Evolutionary conservation across 2,113 vertebrate species (phyloP), one percentile per base, ranked within the genome.

Genomic region (Lepisosteus osseus): DNA sequence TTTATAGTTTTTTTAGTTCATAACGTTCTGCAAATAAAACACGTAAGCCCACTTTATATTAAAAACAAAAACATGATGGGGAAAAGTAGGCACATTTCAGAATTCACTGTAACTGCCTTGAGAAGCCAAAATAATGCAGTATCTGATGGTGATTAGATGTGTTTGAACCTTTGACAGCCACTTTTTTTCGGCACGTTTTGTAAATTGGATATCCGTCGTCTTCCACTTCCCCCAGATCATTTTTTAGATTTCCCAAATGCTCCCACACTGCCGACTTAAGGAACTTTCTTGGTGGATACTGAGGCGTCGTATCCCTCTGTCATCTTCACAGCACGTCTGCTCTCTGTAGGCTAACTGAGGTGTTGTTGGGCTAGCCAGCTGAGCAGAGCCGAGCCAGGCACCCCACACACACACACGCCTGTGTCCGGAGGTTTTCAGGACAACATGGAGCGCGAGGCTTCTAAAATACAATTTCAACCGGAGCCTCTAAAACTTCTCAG

Each of bases 31-130:
- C 29, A 29, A 29, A 29, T 29, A 29, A 29, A 29, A 29, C 29
- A 29, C 29, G 29, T 29, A 29, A 29, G 29, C 29, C 29, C 2
- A 29, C 29, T 29, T 29, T 29, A 29, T 29, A 29, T 29, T 29
- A 29, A 29, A 29, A 29, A 29, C 29, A 29, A 1, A 1, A 29
- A 29, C 29, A 29, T 29, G 29, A 29, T 1, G 29, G 29, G 29
- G 29, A 29, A 29, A 29, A 29, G 29, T 29, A 89, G 90, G 88
- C 88, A 88, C 88, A 87, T 92, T 89, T 86, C 88, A 91, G 87
- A 56, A 86, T 89, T 77, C 29, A 29, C 29, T 29, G 29, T 29
- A 29, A 2, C 29, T 29, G 29, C 29, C 29, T 29, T 29, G 29
- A 29, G 29, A 29, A 29, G 29, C 29, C 29, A 29, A 29, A 29